Base-by-base conservation (phyloP, 2,797 vertebrate genomes). In the Falco biarmicus region DNA sequence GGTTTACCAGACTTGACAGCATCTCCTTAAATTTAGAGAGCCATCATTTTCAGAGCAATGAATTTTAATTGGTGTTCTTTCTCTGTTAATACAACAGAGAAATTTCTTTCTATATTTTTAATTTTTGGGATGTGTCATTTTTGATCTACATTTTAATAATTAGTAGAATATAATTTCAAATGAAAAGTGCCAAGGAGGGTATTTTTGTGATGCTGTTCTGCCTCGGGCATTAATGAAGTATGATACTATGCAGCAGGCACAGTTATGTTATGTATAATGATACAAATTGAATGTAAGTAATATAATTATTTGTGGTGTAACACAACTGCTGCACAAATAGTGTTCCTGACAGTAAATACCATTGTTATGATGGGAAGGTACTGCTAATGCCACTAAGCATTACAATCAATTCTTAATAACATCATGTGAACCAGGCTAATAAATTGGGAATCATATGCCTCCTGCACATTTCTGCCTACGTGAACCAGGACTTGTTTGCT, bases 341-440 rank as follows among this genome's bases (percentile, higher is more conserved):
- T 68, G 60, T 91, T 96, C 79, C 96, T 96, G 97, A 95, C 93
- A 96, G 93, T 96, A 98, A 98, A 98, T 90, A 96, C 82, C 26
- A 8, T 87, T 83, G 95, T 91, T 97, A 89, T 89, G 95, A 96
- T 95, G 87, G 95, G 96, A 93, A 96, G 92, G 93, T 94, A 87
- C 93, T 61, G 94, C 96, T 97, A 97, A 96, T 73, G 95, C 95
- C 97, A 93, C 89, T 59, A 83, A 96, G 74, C 89, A 95, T 98
- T 96, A 96, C 90, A 93, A 95, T 97, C 95, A 97, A 94, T 96
- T 97, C 91, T 93, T 66, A 82, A 92, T 97, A 96, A 96, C 89
- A 73, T 95, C 96, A 63, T 87, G 80, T 56, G 95, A 97, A 95
- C 90, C 77, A 92, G 91, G 71, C 88, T 97, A 97, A 97, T 97